Percentiles rank a stretch among this genome's conserved stretches.
These are phyloP conservation scores for Catharus fuscescens DNA, from an alignment of 2,113 vertebrate species.

Conservation along the genomic window DNA sequence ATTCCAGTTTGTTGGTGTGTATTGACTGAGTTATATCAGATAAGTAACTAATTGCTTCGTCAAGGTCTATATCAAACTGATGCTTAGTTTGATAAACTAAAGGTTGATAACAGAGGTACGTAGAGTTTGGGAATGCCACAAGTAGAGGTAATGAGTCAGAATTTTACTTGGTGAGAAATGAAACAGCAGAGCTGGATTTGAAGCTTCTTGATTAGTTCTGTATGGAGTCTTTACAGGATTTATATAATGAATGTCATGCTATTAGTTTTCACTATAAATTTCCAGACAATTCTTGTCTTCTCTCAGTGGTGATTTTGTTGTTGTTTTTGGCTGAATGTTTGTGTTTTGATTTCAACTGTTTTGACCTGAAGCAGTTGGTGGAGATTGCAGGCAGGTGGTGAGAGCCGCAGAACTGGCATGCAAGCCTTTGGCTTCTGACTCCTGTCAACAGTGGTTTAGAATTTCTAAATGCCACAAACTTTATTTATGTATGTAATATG, in stretches of 20 bases:
- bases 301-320: background rate
- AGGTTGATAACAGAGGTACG: background rate
- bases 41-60: background rate
- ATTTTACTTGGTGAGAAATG: background rate
- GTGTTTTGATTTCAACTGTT: background rate
- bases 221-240: background rate
- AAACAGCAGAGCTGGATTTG: background rate
- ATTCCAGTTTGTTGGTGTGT: background rate
- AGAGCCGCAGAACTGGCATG: background rate
- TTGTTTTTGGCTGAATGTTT: background rate
- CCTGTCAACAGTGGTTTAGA: background rate
- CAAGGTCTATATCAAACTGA: background rate
- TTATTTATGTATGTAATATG: constrained; percentile 15
- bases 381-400: background rate
- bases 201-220: background rate
- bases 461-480: constrained; percentile 15
- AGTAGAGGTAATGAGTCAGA: background rate
- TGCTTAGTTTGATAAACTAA: background rate
- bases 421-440: background rate
- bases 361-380: background rate
- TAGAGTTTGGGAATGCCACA: background rate
- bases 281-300: background rate
- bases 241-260: background rate
- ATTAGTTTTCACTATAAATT: background rate
- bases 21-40: background rate